Evolutionary conservation across 92 coral and sea anemone genomes (phyloP), one percentile per base, ranked within the genome.

Genomic region (Phenganax subtilis): DNA sequence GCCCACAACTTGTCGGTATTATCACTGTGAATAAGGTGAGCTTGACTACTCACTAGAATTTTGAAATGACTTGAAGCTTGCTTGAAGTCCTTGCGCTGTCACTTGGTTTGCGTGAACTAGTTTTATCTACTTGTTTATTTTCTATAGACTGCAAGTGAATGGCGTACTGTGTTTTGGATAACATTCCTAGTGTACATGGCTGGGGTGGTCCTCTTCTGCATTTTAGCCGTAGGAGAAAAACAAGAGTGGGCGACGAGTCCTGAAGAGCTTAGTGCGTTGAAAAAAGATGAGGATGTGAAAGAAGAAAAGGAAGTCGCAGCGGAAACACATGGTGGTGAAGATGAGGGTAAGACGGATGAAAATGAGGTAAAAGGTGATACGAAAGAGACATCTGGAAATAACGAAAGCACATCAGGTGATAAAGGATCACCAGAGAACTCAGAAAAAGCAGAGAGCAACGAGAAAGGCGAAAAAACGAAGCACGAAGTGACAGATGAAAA

Each of bases 81-180:
- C 47, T 37, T 37, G 47, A 37, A 1, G 47, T 37, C 47, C 2
- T 37, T 37, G 47, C 5, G 2, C 47, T 37, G 47, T 37, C 47
- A 1, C 5, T 37, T 37, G 2, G 47, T 37, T 37, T 37, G 47
- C 5, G 47, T 37, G 47, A 37, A 37, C 47, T 37, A 2, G 2
- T 37, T 37, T 37, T 16, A 8, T 30, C 61, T 17, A 30, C 51
- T 25, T 44, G 27, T 51, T 61, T 71, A 27, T 55, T n/a, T 30
- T 29, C 52, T 56, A 10, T 68, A 96, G 99, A 96, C 99, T 71
- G 97, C 97, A 6, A 86, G 83, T 51, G 99, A 96, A 81, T 96
- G 99, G 99, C 91, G 99, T 27, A 81, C 89, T 20, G 97, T 96
- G 10, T 96, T 96, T 86, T 96, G 99, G 99, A 96, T 96, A 67